A percentile compares a stretch with the other conserved stretches of the same genome.
Conservation (phyloP, 92 coral and sea anemone species). For the Bergia sp. region DNA sequence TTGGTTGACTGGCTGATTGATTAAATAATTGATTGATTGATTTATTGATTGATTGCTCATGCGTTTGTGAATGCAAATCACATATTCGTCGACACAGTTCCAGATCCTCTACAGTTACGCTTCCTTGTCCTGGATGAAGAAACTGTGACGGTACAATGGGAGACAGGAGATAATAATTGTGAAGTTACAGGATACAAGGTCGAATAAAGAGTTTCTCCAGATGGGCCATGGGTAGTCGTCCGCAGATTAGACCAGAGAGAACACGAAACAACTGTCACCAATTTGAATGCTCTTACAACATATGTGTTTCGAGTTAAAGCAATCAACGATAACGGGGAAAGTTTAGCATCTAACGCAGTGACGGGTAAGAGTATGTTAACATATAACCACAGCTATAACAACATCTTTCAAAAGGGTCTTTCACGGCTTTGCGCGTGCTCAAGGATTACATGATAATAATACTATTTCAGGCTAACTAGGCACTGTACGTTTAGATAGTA, state of each 20-base stretch:
- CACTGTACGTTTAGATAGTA: no score
- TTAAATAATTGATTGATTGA: no score
- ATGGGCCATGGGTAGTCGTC: neutral
- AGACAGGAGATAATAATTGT: neutral
- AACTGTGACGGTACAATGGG: neutral
- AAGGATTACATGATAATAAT: no score
- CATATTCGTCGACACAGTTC: neutral
- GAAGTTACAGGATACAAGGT: constrained; percentile 4
- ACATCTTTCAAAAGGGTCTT: no score
- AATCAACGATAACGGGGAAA: constrained; percentile 12
- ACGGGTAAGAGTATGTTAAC: neutral
- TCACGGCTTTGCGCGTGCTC: no score
- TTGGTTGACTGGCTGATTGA: no score
- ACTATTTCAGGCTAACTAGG: no score
- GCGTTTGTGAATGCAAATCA: neutral
- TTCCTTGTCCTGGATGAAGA: neutral
- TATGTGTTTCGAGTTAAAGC: constrained; percentile 18
- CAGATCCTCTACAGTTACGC: constrained; percentile 7
- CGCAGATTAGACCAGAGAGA: neutral
- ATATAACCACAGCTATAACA: neutral
- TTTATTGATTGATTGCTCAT: neutral
- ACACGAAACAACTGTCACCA: neutral
- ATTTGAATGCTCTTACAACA: neutral
- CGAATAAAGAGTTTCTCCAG: neutral
- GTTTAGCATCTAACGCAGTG: neutral